Percentiles rank a stretch among this genome's conserved stretches.
Evolutionary conservation across 2,113 vertebrate species (phyloP).

Genomic region (Vicugna pacos): DNA sequence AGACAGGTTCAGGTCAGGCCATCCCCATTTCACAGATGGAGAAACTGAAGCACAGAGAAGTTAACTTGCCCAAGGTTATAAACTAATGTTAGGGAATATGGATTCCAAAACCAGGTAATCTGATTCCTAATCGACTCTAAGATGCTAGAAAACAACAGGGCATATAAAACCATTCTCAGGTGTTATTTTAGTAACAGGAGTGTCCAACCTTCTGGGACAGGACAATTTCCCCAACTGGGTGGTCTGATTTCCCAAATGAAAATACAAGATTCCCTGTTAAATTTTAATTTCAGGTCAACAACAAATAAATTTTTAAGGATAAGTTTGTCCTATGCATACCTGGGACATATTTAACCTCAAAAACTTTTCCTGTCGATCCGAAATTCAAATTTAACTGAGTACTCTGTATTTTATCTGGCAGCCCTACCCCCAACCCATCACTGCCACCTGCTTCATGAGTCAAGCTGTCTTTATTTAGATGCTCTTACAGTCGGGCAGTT

Average conservation of each 20-base stretch:
- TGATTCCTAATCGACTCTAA: not conserved
- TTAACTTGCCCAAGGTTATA: not conserved
- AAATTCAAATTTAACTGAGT: not conserved
- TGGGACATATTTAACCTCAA: not conserved
- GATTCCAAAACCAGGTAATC: not conserved
- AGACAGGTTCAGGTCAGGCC: not conserved
- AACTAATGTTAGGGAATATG: not conserved
- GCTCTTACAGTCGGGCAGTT: not conserved
- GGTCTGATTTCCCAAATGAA: not conserved
- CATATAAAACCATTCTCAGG: not conserved
- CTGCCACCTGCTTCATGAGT: not conserved
- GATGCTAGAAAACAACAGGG: not conserved
- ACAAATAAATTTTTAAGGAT: not conserved
- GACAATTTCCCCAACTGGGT: not conserved
- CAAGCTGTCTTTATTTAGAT: not conserved
- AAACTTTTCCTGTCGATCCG: not conserved
- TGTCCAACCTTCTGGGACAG: not conserved
- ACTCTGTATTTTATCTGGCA: not conserved
- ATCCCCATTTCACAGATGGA: not conserved
- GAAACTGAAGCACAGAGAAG: not conserved
- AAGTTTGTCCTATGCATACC: not conserved
- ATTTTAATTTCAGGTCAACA: slow-evolving; percentile 26
- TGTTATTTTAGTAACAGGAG: not conserved
- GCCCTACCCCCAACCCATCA: not conserved
- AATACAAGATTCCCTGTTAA: not conserved